Base-by-base conservation (phyloP, 1,140 invertebrate species). In the Bombus affinis region DNA sequence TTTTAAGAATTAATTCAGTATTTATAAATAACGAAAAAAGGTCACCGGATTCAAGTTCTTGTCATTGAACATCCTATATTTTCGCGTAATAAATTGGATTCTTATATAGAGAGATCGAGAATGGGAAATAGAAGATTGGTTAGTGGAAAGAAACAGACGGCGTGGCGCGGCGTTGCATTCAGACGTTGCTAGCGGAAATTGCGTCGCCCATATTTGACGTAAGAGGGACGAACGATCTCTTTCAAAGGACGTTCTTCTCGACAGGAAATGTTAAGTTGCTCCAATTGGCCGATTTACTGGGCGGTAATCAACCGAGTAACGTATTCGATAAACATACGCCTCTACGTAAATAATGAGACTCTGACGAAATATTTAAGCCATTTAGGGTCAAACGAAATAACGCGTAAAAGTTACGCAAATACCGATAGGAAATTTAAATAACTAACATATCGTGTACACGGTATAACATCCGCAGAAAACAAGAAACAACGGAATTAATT, bases 211-310 rank as follows among this genome's bases (percentile, higher is more conserved):
- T 81, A 72, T 42, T 89, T 32, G 59, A 71, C 35, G 59, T 57
- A 74, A 39, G 28, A 86, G 85, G 32, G 57, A 57, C 83, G n/a
- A 76, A 59, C 70, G 86, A 80, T 88, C 89, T 70, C 83, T 83
- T 76, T 66, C 77, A 88, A 90, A 88, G 81, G 83, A 84, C 76
- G 82, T 86, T 44, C 86, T 89, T 84, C 79, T 72, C 84, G 80
- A 74, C 75, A 86, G 89, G 89, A 90, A 90, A 53, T 39, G 87
- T 47, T 90, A 88, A 90, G 66, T 90, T 76, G 79, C 32, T 59
- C 68, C 81, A 90, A 89, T 89, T 89, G 88, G 72, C 53, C 57
- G 82, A 89, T 90, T 62, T 81, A 47, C 62, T 47, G 22, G 42
- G 4, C 57, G 42, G 18, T 59, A 53, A 62, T 62, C 59, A n/a